A percentile compares a stretch with the other conserved stretches of the same genome.
phyloP scores from a whole-genome alignment of 2,888 invertebrate species.

The Pammene aurita region DNA sequence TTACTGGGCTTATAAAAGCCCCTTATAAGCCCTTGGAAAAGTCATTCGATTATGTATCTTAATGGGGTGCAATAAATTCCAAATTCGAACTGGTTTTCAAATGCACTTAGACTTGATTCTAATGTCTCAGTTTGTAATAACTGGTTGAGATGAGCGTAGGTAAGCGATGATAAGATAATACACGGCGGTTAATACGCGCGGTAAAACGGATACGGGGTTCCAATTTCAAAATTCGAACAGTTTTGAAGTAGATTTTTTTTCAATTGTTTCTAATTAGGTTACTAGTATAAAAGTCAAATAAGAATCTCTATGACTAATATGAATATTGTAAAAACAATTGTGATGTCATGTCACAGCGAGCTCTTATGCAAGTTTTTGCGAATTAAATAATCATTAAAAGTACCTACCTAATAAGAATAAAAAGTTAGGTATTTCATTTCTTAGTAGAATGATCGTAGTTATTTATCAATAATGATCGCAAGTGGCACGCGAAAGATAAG shows the following conservation, averaged over 20 bases:
- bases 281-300: neutral
- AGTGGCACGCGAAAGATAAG: slow-evolving; percentile 35
- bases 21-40: too few relatives aligned
- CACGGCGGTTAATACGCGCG: slow-evolving; percentile 33
- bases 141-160: too few relatives aligned
- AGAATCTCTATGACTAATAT: neutral
- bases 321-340: too few relatives aligned
- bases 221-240: slow-evolving; percentile 25
- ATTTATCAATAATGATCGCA: slow-evolving; percentile 30
- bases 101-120: too few relatives aligned
- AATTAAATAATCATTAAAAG: too few relatives aligned
- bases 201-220: slow-evolving; percentile 25
- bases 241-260: neutral
- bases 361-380: neutral
- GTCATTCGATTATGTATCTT: too few relatives aligned
- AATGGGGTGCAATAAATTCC: too few relatives aligned
- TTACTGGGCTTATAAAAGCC: neutral
- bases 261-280: neutral
- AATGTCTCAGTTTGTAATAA: too few relatives aligned
- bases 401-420: too few relatives aligned
- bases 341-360: too few relatives aligned
- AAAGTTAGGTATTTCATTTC: too few relatives aligned
- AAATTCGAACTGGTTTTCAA: too few relatives aligned
- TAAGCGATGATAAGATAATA: neutral
- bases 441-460: neutral